phyloP scores from a whole-genome alignment of 2,113 vertebrate species.

The Channa argus region DNA sequence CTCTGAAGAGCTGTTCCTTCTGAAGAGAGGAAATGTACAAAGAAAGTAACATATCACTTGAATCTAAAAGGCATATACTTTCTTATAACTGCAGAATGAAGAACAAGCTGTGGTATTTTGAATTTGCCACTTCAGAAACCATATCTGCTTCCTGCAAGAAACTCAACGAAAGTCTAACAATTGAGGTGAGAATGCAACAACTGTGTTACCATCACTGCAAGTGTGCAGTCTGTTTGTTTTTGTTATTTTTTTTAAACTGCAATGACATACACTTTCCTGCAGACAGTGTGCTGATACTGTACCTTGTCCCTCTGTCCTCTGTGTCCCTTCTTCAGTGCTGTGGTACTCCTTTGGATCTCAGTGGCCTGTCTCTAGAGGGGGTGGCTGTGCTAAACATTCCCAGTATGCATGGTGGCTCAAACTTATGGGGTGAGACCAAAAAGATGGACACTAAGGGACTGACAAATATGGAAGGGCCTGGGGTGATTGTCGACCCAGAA shows the following conservation, averaged over 20 bases:
- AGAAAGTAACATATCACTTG: slow-evolving; percentile 25
- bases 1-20: background rate
- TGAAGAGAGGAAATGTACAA: slow-evolving; percentile 17
- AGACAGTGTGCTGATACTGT: background rate
- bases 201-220: background rate
- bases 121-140: slow-evolving; percentile 94
- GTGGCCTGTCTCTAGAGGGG: slow-evolving; percentile 86
- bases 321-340: slow-evolving; percentile 83
- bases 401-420: slow-evolving; percentile 94
- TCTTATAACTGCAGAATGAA: slow-evolving; percentile 86
- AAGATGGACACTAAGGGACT: slow-evolving; percentile 78
- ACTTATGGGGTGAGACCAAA: slow-evolving; percentile 92
- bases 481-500: slow-evolving; percentile 88
- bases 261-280: too few relatives aligned
- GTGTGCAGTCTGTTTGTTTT: slow-evolving; percentile 14
- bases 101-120: slow-evolving; percentile 98
- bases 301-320: background rate
- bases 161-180: slow-evolving; percentile 85
- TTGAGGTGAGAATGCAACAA: slow-evolving; percentile 85
- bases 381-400: slow-evolving; percentile 93
- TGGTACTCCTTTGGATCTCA: slow-evolving; percentile 88
- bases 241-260: too few relatives aligned
- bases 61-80: background rate
- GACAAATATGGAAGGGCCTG: slow-evolving; percentile 77
- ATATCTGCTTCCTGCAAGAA: slow-evolving; percentile 95